Evolutionary conservation across 2,113 vertebrate genomes (phyloP).

Genomic region (Chroicocephalus ridibundus): DNA sequence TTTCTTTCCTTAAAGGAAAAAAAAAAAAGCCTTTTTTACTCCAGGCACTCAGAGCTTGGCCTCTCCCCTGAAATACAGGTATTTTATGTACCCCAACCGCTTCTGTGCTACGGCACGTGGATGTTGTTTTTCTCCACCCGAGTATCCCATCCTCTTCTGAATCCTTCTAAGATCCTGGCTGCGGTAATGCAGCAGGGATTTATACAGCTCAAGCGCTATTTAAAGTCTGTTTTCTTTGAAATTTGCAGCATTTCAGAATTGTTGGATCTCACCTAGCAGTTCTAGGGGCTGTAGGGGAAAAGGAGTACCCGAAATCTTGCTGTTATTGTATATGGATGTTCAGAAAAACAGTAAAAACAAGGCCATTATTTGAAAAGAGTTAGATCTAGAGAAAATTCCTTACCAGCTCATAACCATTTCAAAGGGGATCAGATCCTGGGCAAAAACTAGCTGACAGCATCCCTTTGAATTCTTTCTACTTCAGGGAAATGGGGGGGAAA

Average conservation of each 20-base stretch:
- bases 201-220: not conserved
- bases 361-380: not conserved
- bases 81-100: rapidly evolving
- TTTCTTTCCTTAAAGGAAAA: not conserved
- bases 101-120: not conserved
- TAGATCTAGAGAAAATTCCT: not conserved
- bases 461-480: not conserved
- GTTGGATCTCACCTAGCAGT: not conserved
- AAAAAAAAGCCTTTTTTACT: not conserved
- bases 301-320: not conserved
- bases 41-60: not conserved
- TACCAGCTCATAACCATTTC: not conserved
- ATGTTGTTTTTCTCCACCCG: not conserved
- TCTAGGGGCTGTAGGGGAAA: not conserved
- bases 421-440: not conserved
- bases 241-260: not conserved
- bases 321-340: not conserved
- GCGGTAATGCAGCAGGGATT: not conserved
- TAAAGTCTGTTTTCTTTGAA: not conserved
- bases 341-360: not conserved
- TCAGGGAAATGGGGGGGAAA: not conserved
- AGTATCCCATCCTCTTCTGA: not conserved
- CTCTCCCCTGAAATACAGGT: not conserved
- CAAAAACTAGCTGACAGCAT: not conserved
- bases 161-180: not conserved